Evolutionary conservation across 2,888 invertebrate genomes (phyloP).

Genomic region (Chirona hameri): DNA sequence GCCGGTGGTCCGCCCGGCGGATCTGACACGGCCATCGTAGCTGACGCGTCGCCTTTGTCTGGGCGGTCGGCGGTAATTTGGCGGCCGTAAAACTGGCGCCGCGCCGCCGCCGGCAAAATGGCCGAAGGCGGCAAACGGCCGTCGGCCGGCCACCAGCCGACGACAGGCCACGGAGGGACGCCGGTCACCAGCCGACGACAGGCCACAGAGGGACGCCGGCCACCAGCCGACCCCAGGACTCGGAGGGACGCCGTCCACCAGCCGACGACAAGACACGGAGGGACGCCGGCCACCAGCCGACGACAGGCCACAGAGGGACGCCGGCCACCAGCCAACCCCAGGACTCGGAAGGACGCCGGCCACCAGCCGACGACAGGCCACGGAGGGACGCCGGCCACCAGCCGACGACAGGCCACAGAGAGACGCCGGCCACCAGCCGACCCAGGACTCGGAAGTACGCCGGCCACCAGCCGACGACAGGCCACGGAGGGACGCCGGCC

Average conservation of each 20-base stretch:
- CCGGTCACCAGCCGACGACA: not conserved
- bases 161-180: not conserved
- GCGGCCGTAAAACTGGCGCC: not conserved
- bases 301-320: not conserved
- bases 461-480: not conserved
- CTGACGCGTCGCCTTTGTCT: conserved; percentile 9
- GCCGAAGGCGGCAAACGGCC: not conserved
- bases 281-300: not conserved
- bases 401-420: not conserved
- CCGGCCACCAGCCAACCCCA: not conserved
- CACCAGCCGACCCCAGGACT: not conserved
- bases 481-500: not conserved
- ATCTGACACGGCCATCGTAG: not conserved
- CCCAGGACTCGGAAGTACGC: too few relatives aligned
- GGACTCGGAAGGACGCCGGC: too few relatives aligned
- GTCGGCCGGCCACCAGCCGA: not conserved
- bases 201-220: not conserved
- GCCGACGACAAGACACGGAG: not conserved
- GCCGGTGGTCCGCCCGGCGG: too few relatives aligned
- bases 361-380: not conserved
- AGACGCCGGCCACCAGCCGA: not conserved
- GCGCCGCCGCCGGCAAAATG: not conserved
- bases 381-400: not conserved
- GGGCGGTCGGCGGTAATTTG: not conserved
- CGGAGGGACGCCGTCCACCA: not conserved